Base-by-base conservation (phyloP, 2,888 invertebrate species). In the Melipona bicolor region DNA sequence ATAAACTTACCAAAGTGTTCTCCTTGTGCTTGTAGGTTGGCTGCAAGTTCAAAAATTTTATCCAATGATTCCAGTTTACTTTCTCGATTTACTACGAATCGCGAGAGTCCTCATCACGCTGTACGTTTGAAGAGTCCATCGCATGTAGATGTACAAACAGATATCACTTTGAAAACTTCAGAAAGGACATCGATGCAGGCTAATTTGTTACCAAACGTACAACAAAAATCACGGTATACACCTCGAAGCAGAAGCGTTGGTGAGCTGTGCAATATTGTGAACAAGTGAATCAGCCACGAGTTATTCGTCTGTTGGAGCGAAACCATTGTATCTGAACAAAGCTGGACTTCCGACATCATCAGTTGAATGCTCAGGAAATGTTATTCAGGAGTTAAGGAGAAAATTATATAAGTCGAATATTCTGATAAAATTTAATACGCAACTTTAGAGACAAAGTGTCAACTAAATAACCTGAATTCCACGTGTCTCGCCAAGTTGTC, bases 1-100 rank as follows among this genome's bases (percentile, higher is more conserved):
- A 89, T 93, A 49, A 94, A 93, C 75, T 68, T 94, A 74, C 93
- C 94, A n/a, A 94, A 94, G 84, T 94, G 94, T 80, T 94, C 94
- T 43, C 94, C 94, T 1, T 94, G 94, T 77, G 94, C 94, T 6
- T 94, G 94, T 76, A 90, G 94, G 49, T 86, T 94, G 19, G 94
- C 94, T 6, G 94, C 94, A 1, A 92, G 94, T 76, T 94, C 94
- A 15, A 94, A 94, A 78, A 94, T 94, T 69, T 87, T 94, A 3
- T 91, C 93, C 4, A 92, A 87, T 56, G 93, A 93, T 77, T 88
- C 88, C 36, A 65, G 52, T 49, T 54, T 79, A 62, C n/a, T 76
- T n/a, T 69, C 68, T 9, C 79, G 77, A 54, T 76, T 77, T 21
- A 83, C 88, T 13, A 62, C 88, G 5, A 92, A 91, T 79, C 93